Base-by-base conservation (phyloP, 2,113 vertebrate genomes). In the Leiothrix lutea region DNA sequence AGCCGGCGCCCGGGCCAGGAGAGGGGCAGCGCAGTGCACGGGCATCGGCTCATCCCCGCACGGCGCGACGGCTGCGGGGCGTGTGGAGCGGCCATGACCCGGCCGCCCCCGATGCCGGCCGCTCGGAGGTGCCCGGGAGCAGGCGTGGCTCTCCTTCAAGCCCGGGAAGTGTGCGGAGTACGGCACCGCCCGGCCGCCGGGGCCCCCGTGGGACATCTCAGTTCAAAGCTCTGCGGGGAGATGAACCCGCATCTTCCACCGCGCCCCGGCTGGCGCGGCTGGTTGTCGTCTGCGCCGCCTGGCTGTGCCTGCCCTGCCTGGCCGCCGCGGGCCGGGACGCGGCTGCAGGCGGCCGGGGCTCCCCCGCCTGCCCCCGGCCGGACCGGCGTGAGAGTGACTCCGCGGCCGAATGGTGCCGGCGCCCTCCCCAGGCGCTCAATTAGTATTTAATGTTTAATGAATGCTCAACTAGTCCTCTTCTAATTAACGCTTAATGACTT, bases 401-500 rank as follows among this genome's bases (percentile, higher is more conserved):
- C 62, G 23, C 75, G 67, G 78, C 79, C 71, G 35, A 28, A 38
- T 86, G 71, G 85, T 88, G 70, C 75, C 79, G 45, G 79, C 90
- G 50, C 70, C 88, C 92, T 82, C 79, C 92, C 18, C 38, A 4
- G 87, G 94, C 92, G 64, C 82, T 93, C 96, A 95, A 97, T 97
- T 96, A 96, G 92, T 94, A 95, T 51, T 73, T 83, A 96, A 88
- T 82, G 90, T 75, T 95, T 93, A 85, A 88, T 86, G 88, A 85
- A 74, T 91, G 85, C 85, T 82, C 82, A 90, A 88, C 79, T 80
- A 93, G 70, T 72, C 74, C 85, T 95, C 92, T 95, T 92, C 88
- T 97, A 93, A 97, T 97, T 96, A 97, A 97, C n/a, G 28, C 82
- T 65, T 91, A 96, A 97, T 92, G 70, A 92, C 62, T 86, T 61